A percentile compares a stretch with the other conserved stretches of the same genome.
Evolutionary conservation across 2,888 invertebrate genomes (phyloP).

Genomic region (Cinara cedri): DNA sequence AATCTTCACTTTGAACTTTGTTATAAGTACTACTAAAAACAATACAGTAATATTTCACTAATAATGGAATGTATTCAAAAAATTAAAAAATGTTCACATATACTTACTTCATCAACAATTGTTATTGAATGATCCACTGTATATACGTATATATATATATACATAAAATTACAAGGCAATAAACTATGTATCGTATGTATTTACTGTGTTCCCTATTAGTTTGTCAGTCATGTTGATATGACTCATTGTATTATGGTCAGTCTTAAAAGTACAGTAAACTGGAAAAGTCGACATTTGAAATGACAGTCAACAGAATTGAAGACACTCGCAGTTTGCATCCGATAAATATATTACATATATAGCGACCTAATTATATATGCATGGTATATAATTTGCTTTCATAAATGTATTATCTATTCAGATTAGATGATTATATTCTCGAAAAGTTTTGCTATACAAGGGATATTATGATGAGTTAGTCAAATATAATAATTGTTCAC

Average conservation of each 20-base stretch:
- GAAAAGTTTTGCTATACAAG: not conserved
- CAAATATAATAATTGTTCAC: not conserved
- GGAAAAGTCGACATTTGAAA: not conserved
- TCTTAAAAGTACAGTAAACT: not conserved
- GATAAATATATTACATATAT: not conserved
- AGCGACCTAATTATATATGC: not conserved
- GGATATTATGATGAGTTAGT: no score
- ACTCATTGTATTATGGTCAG: not conserved
- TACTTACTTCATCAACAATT: slow-evolving; percentile 29
- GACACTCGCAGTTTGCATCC: not conserved
- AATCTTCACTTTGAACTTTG: not conserved
- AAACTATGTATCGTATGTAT: slow-evolving; percentile 8
- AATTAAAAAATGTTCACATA: not conserved
- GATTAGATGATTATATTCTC: no score
- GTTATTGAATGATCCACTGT: not conserved
- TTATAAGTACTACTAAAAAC: not conserved
- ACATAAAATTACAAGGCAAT: not conserved
- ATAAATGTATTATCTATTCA: not conserved
- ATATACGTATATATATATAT: not conserved
- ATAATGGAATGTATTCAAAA: not conserved
- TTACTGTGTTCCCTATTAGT: not conserved
- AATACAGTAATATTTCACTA: not conserved
- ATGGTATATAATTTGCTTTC: not conserved
- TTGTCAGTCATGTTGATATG: not conserved
- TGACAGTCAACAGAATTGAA: not conserved